Percentiles rank a stretch among this genome's conserved stretches.
Evolutionary conservation across 2,113 vertebrate species (phyloP).

Genomic region (Castor canadensis): DNA sequence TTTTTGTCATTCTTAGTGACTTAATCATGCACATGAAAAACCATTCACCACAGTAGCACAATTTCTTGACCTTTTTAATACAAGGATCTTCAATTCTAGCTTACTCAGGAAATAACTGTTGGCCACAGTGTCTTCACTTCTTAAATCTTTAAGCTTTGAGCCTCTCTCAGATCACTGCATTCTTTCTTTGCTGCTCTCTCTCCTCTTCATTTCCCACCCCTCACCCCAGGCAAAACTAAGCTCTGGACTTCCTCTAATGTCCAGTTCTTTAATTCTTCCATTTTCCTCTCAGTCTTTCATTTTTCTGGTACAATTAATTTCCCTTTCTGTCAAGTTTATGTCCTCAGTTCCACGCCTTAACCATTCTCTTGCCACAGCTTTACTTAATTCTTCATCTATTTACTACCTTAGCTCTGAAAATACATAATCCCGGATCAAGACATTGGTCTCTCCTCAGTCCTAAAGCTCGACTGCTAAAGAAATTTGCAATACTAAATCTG

Average conservation of each 20-base stretch:
- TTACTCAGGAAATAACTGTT: not conserved
- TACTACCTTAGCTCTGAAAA: not conserved
- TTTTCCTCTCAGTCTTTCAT: not conserved
- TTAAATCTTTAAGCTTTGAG: not conserved
- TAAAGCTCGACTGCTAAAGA: not conserved
- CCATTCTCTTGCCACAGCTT: not conserved
- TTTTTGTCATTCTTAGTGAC: not conserved
- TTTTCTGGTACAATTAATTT: not conserved
- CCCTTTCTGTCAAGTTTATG: not conserved
- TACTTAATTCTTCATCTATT: not conserved
- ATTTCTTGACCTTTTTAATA: not conserved
- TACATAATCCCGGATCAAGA: rapidly evolving
- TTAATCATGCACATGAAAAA: not conserved
- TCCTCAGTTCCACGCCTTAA: not conserved
- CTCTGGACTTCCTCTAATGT: not conserved
- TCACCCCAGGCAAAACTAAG: not conserved
- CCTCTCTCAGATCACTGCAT: not conserved
- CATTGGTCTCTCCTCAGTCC: not conserved
- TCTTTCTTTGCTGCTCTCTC: not conserved
- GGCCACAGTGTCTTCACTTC: not conserved
- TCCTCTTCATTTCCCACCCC: not conserved
- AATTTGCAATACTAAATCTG: not conserved
- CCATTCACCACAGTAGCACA: not conserved
- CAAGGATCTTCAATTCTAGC: not conserved
- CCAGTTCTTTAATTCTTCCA: not conserved